Conservation (phyloP, 2,888 invertebrate genomes). For the Ennomos quercinarius region DNA sequence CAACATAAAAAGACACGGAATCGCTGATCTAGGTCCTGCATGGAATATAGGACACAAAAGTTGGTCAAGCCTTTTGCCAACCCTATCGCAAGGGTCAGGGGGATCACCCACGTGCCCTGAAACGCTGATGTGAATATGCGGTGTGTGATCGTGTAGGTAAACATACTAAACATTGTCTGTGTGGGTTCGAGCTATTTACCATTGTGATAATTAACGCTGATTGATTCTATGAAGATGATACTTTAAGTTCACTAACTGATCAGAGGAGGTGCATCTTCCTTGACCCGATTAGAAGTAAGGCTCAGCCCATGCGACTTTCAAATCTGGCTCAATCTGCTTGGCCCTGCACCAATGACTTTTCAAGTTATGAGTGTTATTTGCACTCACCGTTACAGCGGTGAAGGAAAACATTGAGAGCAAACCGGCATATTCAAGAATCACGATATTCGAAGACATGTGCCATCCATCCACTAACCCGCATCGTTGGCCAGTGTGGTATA, state of each 20-base stretch:
- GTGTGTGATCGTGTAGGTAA: conserved; percentile 59
- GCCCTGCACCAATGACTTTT: too few relatives aligned
- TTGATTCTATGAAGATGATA: conserved; percentile 14
- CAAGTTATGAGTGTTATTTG: too few relatives aligned
- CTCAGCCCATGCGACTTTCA: neutral
- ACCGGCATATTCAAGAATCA: too few relatives aligned
- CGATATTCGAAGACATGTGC: too few relatives aligned
- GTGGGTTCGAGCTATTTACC: conserved; percentile 45
- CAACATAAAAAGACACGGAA: too few relatives aligned
- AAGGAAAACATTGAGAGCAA: too few relatives aligned
- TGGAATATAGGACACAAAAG: too few relatives aligned
- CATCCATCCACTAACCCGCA: too few relatives aligned
- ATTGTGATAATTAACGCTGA: conserved; percentile 45
- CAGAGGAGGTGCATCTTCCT: neutral
- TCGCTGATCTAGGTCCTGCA: too few relatives aligned
- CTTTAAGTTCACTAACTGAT: conserved; percentile 5
- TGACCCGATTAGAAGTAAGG: conserved; percentile 7
- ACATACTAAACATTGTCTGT: conserved; percentile 54
- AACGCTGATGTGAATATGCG: conserved; percentile 68
- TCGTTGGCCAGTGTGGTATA: too few relatives aligned
- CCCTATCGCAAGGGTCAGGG: conserved; percentile 53
- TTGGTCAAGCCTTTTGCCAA: conserved; percentile 17
- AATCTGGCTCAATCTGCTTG: neutral
- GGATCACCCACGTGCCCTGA: conserved; percentile 65
- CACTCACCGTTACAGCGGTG: too few relatives aligned